Conservation (phyloP, 2,888 invertebrate species). For the Ornithoptera alexandrae region DNA sequence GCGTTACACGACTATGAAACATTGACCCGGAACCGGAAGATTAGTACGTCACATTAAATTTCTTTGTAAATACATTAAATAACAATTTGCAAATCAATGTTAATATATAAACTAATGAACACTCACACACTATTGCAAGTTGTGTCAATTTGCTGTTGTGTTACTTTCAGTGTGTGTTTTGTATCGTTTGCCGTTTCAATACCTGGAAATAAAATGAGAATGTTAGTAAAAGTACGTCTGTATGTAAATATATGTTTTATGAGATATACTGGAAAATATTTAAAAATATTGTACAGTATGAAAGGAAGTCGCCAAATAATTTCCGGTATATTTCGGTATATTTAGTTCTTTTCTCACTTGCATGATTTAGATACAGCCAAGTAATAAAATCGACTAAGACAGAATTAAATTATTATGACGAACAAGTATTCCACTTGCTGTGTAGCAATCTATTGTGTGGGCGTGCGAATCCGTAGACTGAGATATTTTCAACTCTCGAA, state of each 20-base stretch:
- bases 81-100: constrained; percentile 37
- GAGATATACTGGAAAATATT: neutral
- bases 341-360: neutral
- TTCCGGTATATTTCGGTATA: too few relatives aligned
- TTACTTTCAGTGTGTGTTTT: constrained; percentile 40
- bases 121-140: constrained; percentile 45
- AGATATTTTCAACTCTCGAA: constrained; percentile 50
- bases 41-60: constrained; percentile 30
- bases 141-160: constrained; percentile 44
- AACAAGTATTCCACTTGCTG: constrained; percentile 35
- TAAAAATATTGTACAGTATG: neutral
- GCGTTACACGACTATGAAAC: constrained; percentile 34
- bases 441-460: constrained; percentile 46
- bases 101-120: constrained; percentile 38
- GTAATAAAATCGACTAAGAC: constrained; percentile 44
- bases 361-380: constrained; percentile 5
- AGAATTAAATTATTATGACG: constrained; percentile 44
- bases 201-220: constrained; percentile 54
- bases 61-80: constrained; percentile 26
- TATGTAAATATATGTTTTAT: neutral
- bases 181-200: constrained; percentile 48
- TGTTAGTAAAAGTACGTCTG: constrained; percentile 19
- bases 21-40: constrained; percentile 41
- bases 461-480: constrained; percentile 53
- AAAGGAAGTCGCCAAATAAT: too few relatives aligned